Base-by-base conservation (phyloP, 2,113 vertebrate species). In the Zosterops hypoxanthus region DNA sequence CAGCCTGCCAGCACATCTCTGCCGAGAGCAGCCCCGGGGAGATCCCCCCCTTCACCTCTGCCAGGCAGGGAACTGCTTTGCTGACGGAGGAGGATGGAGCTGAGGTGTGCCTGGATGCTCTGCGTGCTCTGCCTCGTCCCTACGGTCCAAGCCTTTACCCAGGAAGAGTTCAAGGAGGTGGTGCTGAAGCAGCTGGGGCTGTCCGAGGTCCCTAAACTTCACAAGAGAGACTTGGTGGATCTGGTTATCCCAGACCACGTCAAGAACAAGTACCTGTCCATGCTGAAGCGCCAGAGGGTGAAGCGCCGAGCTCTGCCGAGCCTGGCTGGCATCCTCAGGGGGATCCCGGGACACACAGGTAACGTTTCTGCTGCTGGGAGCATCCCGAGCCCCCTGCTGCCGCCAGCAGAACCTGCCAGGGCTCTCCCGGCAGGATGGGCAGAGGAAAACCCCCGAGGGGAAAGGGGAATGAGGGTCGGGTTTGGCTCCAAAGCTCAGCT, bases 291-390 rank as follows among this genome's bases (percentile, higher is more conserved):
- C 66, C 98, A 99, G 93, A 97, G 98, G 88, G 98, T 98, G 95
- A 98, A 97, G 80, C 98, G 98, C 49, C 98, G 98, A 71, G 98
- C 99, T 24, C 82, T 98, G 71, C 99, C 99, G 3, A 99, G 98
- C 90, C 93, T 99, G 90, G 98, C 98, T 8, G 98, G 99, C 80
- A 99, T 99, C 90, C 95, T 99, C 85, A 98, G 98, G 82, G 98
- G 98, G 14, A 98, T 98, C 89, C 98, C 98, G 9, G 98, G 99
- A 47, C 98, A 98, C 33, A 90, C 99, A 98, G 99, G 99, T 99
- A 98, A 94, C 0, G 1, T 60, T 75, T 36, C 33, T 39, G 23
- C 36, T 2, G 6, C 61, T 8, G 42, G 63, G 47, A 80, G 5
- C 75, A 65, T 61, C 24, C 65, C 63, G 26, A 59, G 68, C 33